A percentile compares a stretch with the other conserved stretches of the same genome.
These are phyloP conservation scores for Euthynnus affinis DNA, from an alignment of 2,797 vertebrate species.

Conservation along the genomic window DNA sequence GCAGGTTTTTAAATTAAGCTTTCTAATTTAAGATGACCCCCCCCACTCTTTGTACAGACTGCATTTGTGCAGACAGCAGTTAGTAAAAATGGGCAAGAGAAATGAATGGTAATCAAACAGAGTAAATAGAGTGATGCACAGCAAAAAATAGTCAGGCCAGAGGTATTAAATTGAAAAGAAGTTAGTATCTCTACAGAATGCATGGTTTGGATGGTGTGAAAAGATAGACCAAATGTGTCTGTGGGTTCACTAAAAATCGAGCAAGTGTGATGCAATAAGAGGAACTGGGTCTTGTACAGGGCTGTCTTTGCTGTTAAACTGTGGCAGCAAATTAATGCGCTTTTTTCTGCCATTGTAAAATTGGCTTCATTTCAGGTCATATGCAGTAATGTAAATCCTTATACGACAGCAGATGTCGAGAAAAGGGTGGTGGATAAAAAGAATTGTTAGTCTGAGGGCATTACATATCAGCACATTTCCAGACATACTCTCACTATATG, in stretches of 20 bases:
- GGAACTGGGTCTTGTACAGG: slow-evolving; percentile 13
- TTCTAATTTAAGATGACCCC: slow-evolving; percentile 53
- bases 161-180: slow-evolving; percentile 49
- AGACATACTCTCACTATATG: slow-evolving; percentile 54
- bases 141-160: slow-evolving; percentile 56
- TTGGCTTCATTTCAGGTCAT: slow-evolving; percentile 66
- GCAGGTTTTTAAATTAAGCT: slow-evolving; percentile 29
- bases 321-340: slow-evolving; percentile 39
- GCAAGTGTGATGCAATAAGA: slow-evolving; percentile 27
- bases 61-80: slow-evolving; percentile 51
- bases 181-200: slow-evolving; percentile 51
- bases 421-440: slow-evolving; percentile 64
- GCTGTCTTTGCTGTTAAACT: slow-evolving; percentile 29
- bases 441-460: slow-evolving; percentile 66
- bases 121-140: slow-evolving; percentile 62
- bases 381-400: slow-evolving; percentile 67
- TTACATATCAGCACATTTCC: slow-evolving; percentile 73
- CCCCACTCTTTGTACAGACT: slow-evolving; percentile 39
- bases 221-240: slow-evolving; percentile 38
- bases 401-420: slow-evolving; percentile 71
- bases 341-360: slow-evolving; percentile 38
- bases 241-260: slow-evolving; percentile 8
- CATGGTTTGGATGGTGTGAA: slow-evolving; percentile 46
- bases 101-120: slow-evolving; percentile 63
- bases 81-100: slow-evolving; percentile 65